Conservation (phyloP, 2,797 vertebrate species). For the Diplodus sargus region DNA sequence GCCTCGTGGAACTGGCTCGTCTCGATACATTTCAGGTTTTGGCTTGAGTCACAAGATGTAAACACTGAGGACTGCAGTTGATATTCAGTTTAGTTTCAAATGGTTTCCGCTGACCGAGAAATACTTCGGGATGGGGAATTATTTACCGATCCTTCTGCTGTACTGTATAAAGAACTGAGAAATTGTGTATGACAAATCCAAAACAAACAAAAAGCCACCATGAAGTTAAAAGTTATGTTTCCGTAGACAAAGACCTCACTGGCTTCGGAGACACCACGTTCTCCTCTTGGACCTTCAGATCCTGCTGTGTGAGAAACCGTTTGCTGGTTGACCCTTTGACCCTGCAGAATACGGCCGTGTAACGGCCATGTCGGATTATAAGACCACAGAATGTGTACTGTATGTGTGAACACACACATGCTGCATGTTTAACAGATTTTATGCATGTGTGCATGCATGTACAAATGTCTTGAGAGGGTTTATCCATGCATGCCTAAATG, state of each 20-base stretch:
- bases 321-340: constrained; percentile 25
- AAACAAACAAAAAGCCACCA: constrained; percentile 48
- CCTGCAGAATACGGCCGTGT: background rate
- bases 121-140: constrained; percentile 10
- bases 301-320: constrained; percentile 26
- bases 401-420: constrained; percentile 32
- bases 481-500: constrained; percentile 42
- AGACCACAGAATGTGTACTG: constrained; percentile 13
- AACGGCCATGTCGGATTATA: constrained; percentile 7
- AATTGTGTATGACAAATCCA: constrained; percentile 34
- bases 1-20: constrained; percentile 34
- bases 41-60: constrained; percentile 36
- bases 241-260: constrained; percentile 15
- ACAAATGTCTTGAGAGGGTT: constrained; percentile 41
- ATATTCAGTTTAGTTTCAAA: constrained; percentile 42
- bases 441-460: constrained; percentile 39
- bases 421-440: constrained; percentile 42
- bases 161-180: constrained; percentile 36
- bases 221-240: constrained; percentile 39
- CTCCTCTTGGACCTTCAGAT: constrained; percentile 15
- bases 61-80: constrained; percentile 32
- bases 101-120: constrained; percentile 18
- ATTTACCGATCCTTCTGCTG: constrained; percentile 32
- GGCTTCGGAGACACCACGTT: constrained; percentile 26
- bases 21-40: constrained; percentile 29